Evolutionary conservation across 2,888 invertebrate species (phyloP).

Genomic region (Ophion costatus): DNA sequence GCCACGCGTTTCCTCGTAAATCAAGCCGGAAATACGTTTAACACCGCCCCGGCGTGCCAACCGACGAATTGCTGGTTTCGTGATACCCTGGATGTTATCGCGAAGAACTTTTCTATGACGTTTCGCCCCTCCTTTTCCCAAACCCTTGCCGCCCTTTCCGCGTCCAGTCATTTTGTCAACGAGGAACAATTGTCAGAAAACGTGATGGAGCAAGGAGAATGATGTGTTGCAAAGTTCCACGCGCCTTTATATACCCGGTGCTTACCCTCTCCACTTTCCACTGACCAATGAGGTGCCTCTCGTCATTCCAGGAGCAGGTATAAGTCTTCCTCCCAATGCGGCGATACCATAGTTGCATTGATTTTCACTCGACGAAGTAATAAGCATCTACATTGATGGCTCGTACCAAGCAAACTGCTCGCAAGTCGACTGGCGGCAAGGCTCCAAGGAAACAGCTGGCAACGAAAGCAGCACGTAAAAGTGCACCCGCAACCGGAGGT

Average conservation of each 20-base stretch:
- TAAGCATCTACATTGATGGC: too few relatives aligned
- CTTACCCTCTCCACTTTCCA: not conserved
- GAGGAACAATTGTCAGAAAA: not conserved
- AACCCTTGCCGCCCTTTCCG: constrained; percentile 91
- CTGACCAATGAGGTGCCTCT: not conserved
- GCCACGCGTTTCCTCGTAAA: constrained; percentile 28
- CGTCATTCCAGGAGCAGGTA: too few relatives aligned
- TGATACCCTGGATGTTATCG: constrained; percentile 92
- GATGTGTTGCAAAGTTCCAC: not conserved
- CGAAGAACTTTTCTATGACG: constrained; percentile 92
- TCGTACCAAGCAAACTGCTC: too few relatives aligned
- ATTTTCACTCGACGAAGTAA: too few relatives aligned
- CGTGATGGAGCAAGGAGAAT: not conserved
- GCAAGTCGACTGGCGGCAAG: too few relatives aligned
- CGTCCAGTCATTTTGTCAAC: constrained; percentile 89
- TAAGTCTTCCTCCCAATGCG: too few relatives aligned
- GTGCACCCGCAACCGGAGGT: too few relatives aligned
- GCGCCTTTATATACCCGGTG: not conserved
- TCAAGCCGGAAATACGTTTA: constrained; percentile 19
- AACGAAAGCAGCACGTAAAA: too few relatives aligned
- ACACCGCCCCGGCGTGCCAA: constrained; percentile 84
- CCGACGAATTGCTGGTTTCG: constrained; percentile 88
- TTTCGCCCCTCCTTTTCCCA: constrained; percentile 92
- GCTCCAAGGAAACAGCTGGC: too few relatives aligned
- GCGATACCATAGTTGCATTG: too few relatives aligned